Evolutionary conservation across 2,797 vertebrate genomes (phyloP), one percentile per base, ranked within the genome.

Genomic region (Microchirus variegatus): DNA sequence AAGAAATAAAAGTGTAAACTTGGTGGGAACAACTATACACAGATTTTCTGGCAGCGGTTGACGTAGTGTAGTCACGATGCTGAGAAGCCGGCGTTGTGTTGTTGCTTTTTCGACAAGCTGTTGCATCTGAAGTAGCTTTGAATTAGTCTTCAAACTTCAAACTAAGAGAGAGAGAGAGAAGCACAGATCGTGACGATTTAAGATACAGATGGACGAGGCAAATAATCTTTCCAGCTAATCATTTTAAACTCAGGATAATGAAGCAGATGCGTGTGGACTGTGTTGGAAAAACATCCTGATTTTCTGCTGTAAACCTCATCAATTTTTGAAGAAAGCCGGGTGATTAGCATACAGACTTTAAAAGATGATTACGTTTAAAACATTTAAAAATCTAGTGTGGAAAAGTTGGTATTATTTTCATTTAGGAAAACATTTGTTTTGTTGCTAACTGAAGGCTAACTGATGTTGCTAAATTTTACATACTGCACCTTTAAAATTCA

Each of bases 301-400:
- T 82, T 80, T 73, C 68, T 57, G 50, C 47, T 48, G 66, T 69
- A 73, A 58, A 50, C 79, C 70, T 79, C 59, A 46, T 64, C 58
- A 71, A 60, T 78, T 70, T 58, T 75, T 65, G n/a, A n/a, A 67
- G 63, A 11, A 4, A 26, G 41, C 59, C 52, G 70, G 15, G 66
- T 77, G 40, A 62, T 80, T 72, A 63, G 53, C 61, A 70, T 73
- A 26, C 50, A 50, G 66, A 14, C 38, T 77, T 68, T 46, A 63
- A 59, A 47, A 67, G 77, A 60, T 69, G 60, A 80, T 80, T 73
- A 66, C 48, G 73, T 84, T 59, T 62, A 26, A 2, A 40, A 14
- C 47, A 75, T n/a, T n/a, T n/a, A 18, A 31, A 36, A 22, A 22
- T 22, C 22, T 22, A 22, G 22, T 22, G 22, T 22, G 22, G 3